These are phyloP conservation scores for Bombyx mandarina DNA, from an alignment of 1,140 invertebrate species.

Conservation along the genomic window DNA sequence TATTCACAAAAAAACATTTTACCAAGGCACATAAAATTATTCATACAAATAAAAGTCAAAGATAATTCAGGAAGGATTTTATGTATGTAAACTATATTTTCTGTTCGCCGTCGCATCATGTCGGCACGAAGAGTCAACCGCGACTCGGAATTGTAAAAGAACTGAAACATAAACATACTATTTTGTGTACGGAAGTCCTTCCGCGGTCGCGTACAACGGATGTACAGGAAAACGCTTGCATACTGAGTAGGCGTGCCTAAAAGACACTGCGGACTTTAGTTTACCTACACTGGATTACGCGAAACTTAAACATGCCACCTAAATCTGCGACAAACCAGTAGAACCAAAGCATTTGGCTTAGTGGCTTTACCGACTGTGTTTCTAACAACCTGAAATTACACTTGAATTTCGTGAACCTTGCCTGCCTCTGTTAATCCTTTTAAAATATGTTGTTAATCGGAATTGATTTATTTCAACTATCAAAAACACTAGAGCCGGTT, in stretches of 20 bases:
- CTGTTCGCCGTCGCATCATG: constrained; percentile 41
- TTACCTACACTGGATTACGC: constrained; percentile 57
- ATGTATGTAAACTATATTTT: constrained; percentile 44
- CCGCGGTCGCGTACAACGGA: constrained; percentile 62
- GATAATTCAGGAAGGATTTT: constrained; percentile 9
- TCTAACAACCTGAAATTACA: constrained; percentile 20
- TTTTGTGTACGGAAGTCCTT: constrained; percentile 66
- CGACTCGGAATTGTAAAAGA: constrained; percentile 61
- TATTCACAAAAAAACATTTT: too few species aligned
- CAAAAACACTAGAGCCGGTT: constrained; percentile 1
- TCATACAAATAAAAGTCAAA: too few species aligned
- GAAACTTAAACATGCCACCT: constrained; percentile 62
- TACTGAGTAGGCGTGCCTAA: constrained; percentile 66
- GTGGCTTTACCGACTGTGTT: constrained; percentile 24
- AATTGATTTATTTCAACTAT: not conserved
- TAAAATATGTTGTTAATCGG: constrained; percentile 1
- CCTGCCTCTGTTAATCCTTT: constrained; percentile 8
- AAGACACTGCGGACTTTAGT: constrained; percentile 65
- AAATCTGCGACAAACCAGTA: constrained; percentile 45
- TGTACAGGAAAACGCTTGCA: constrained; percentile 65
- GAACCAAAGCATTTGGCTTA: constrained; percentile 36
- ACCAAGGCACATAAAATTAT: too few species aligned
- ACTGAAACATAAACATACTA: constrained; percentile 58
- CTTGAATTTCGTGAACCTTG: constrained; percentile 3
- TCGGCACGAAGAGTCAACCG: constrained; percentile 55